A percentile compares a stretch with the other conserved stretches of the same genome.
phyloP scores from a whole-genome alignment of 2,888 invertebrate genomes.

The Xanthorhoe designata region DNA sequence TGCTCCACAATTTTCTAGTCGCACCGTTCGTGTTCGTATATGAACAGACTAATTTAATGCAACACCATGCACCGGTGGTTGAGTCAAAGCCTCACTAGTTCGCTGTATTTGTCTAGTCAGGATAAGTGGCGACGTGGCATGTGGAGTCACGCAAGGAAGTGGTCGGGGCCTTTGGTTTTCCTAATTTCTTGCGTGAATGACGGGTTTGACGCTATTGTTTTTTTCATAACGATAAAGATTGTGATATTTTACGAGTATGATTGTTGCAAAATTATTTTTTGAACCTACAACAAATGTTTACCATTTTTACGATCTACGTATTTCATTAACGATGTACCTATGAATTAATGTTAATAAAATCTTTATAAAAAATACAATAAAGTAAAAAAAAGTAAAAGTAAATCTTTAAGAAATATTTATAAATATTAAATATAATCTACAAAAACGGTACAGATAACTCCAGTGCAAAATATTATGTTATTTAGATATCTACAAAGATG shows the following conservation, averaged over 20 bases:
- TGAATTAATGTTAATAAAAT: neutral
- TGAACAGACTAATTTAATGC: conserved; percentile 50
- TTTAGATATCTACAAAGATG: too few species aligned
- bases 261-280: neutral
- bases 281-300: too few species aligned
- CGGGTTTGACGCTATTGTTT: neutral
- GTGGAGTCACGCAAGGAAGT: conserved; percentile 29
- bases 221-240: neutral
- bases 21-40: conserved; percentile 5
- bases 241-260: neutral
- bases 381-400: too few species aligned
- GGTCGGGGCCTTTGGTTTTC: conserved; percentile 6
- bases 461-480: too few species aligned
- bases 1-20: conserved; percentile 9
- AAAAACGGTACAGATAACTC: too few species aligned
- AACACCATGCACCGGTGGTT: conserved; percentile 59
- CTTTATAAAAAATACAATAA: too few species aligned
- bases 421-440: too few species aligned
- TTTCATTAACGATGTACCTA: too few species aligned
- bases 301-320: too few species aligned
- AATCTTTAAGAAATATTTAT: too few species aligned
- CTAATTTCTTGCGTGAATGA: conserved; percentile 1
- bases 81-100: conserved; percentile 56
- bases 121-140: conserved; percentile 19
- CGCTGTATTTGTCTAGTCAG: conserved; percentile 32